Percentiles rank a stretch among this genome's conserved stretches.
phyloP scores from a whole-genome alignment of 2,888 invertebrate genomes.

The Heterodera filipjevi region DNA sequence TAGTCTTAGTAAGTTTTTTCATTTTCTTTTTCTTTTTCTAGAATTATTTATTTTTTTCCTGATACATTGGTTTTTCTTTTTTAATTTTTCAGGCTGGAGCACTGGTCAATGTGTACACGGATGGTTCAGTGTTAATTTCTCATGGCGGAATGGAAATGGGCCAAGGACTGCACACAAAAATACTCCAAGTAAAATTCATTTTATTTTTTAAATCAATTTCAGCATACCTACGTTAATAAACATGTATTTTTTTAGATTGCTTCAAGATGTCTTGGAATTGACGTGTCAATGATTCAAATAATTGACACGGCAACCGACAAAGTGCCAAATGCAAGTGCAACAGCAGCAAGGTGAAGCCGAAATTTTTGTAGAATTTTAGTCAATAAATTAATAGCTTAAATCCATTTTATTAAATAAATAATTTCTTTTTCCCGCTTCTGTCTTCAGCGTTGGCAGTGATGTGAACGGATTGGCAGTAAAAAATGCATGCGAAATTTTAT shows the following conservation, averaged over 20 bases:
- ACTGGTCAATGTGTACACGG: conserved; percentile 80
- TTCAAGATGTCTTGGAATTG: conserved; percentile 56
- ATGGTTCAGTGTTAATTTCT: conserved; percentile 80
- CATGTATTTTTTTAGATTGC: conserved; percentile 47
- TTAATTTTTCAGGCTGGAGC: conserved; percentile 83
- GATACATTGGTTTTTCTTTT: conserved; percentile 44
- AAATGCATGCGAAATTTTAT: not conserved
- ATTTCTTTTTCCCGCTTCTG: not conserved
- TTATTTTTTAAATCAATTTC: not conserved
- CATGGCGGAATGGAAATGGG: conserved; percentile 94
- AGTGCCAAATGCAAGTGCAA: conserved; percentile 86
- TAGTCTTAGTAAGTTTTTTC: too few relatives aligned
- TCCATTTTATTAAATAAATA: not conserved
- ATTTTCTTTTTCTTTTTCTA: too few relatives aligned
- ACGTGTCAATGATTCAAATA: conserved; percentile 66
- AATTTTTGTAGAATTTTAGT: not conserved
- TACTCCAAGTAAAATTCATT: conserved; percentile 75
- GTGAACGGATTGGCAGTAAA: conserved; percentile 85
- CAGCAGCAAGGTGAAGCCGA: conserved; percentile 79
- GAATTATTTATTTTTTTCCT: not conserved
- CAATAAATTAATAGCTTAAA: not conserved
- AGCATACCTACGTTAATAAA: too few relatives aligned
- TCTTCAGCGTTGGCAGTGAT: conserved; percentile 77
- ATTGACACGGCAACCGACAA: conserved; percentile 85
- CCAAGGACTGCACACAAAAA: conserved; percentile 92